Evolutionary conservation across 2,113 vertebrate genomes (phyloP), one percentile per base, ranked within the genome.

Genomic region (Hippocampus guttulatus): DNA sequence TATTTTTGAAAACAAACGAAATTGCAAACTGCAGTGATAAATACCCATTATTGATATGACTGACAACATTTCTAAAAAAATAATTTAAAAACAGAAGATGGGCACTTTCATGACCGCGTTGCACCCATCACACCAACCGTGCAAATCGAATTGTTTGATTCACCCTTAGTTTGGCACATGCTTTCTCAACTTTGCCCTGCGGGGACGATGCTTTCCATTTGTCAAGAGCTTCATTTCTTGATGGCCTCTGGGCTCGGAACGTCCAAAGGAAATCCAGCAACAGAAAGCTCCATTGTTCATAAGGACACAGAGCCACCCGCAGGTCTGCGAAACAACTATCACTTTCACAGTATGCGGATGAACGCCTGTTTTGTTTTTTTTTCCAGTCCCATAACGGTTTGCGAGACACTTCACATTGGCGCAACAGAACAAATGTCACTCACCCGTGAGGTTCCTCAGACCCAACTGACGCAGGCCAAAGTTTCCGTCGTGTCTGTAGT

Each of bases 401-500:
- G 57, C 73, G 27, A 77, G 43, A 60, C 10, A 23, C 27, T 68
- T 54, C 27, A 51, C 49, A 78, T 11, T 54, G 4, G 6, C 3
- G 45, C 27, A 30, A 27, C 49, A 25, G 63, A 9, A 61, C n/a
- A 64, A 40, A 38, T 12, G 23, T n/a, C 45, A 67, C 76, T 69
- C 76, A 94, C 97, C 97, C 10, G 97, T 98, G 72, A 99, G 90
- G 75, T 98, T 99, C 76, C 93, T 96, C 79, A 99, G 75, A 63
- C 96, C 96, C 55, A 99, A 90, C 77, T 96, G 95, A 49, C 96
- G 94, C 71, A 99, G 93, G 16, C 97, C 97, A 6, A 95, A 96
- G 89, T 95, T 96, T 0, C 96, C 96, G 70, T 98, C 96, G 63
- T 95, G 95, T 70, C 95, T 94, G 91, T 99, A 99, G 93, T 99